These are phyloP conservation scores for Genyomyrus donnyi DNA, from an alignment of 2,113 vertebrate genomes.

Conservation along the genomic window DNA sequence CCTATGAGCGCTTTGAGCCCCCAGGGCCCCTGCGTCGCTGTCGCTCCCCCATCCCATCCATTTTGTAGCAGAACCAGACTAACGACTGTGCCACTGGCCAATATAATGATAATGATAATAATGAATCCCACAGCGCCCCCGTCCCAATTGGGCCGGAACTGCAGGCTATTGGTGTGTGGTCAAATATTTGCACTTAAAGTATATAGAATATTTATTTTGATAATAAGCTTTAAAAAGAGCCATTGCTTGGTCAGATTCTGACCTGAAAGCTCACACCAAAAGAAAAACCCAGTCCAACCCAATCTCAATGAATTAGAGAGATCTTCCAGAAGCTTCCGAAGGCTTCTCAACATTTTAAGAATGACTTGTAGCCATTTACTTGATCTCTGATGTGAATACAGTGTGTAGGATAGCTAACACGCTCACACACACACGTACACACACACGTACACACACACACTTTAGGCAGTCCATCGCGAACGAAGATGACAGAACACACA, in stretches of 20 bases:
- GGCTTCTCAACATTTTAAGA: background rate
- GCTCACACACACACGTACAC: background rate
- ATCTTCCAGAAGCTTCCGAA: background rate
- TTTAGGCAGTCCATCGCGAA: no score
- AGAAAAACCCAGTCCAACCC: background rate
- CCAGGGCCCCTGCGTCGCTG: slow-evolving; percentile 17
- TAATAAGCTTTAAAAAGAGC: background rate
- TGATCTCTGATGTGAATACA: background rate
- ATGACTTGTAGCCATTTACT: background rate
- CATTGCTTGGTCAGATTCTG: background rate
- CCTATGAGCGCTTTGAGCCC: slow-evolving; percentile 57
- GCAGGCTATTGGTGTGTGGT: slow-evolving; percentile 2
- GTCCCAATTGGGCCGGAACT: background rate
- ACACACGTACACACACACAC: background rate
- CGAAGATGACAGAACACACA: no score
- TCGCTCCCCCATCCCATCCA: slow-evolving; percentile 22
- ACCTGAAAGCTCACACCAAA: background rate
- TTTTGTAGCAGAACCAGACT: slow-evolving; percentile 11
- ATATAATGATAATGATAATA: slow-evolving; percentile 20
- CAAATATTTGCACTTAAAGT: slow-evolving; percentile 1
- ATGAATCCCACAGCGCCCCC: background rate
- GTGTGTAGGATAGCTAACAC: background rate
- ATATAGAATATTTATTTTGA: background rate
- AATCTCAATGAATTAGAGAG: background rate
- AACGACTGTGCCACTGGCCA: slow-evolving; percentile 5